Evolutionary conservation across 1,140 invertebrate genomes (phyloP).

Genomic region (Nylanderia fulva): DNA sequence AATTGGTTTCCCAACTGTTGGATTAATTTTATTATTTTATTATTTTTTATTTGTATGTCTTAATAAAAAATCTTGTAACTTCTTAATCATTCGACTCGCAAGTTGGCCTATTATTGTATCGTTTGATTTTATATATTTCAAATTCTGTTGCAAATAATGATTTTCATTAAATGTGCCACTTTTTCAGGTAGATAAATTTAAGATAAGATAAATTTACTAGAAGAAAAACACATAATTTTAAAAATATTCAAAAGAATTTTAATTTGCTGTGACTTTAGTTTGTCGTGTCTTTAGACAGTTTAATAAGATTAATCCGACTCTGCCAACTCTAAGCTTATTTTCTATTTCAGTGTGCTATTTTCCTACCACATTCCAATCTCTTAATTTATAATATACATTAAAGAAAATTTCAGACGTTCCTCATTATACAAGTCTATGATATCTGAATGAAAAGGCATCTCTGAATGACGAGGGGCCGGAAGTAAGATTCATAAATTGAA

Average conservation of each 20-base stretch:
- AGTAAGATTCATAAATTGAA: conserved; percentile 55
- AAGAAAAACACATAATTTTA: background rate
- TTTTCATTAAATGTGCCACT: background rate
- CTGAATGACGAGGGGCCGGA: too few relatives aligned
- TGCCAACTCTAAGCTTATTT: conserved; percentile 26
- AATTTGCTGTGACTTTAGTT: background rate
- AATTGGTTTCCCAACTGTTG: too few relatives aligned
- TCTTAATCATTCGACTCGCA: too few relatives aligned
- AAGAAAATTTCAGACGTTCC: conserved; percentile 29
- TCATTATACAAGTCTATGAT: conserved; percentile 3
- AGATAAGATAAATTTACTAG: background rate
- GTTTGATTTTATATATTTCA: background rate
- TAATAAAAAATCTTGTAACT: too few relatives aligned
- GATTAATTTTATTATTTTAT: too few relatives aligned
- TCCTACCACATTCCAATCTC: background rate
- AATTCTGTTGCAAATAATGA: background rate
- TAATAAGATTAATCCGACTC: conserved; percentile 10
- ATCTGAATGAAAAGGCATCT: background rate
- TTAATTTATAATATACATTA: background rate
- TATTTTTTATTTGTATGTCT: too few relatives aligned
- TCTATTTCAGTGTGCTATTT: too few relatives aligned
- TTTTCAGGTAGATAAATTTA: background rate
- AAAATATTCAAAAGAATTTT: background rate
- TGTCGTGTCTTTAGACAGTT: background rate
- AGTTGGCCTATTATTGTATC: too few relatives aligned